Conservation (phyloP, 1,140 invertebrate genomes). For the Tigriopus japonicus region DNA sequence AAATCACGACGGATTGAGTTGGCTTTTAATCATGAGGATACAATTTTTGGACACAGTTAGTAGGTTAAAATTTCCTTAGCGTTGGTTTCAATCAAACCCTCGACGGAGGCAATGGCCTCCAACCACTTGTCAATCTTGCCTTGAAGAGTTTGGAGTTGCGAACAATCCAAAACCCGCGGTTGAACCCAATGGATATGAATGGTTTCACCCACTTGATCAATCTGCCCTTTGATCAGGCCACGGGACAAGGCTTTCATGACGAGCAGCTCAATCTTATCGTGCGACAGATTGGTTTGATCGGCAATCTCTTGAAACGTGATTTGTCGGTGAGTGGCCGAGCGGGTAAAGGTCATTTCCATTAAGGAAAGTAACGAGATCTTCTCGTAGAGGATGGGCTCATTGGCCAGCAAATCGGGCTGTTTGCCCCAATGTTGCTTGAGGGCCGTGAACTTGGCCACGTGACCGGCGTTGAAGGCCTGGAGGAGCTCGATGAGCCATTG, state of each 20-base stretch:
- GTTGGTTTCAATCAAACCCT: slow-evolving; percentile 4
- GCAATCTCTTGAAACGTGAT: slow-evolving; percentile 83
- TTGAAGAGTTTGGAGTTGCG: slow-evolving; percentile 30
- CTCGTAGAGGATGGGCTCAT: slow-evolving; percentile 61
- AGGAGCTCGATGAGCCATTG: slow-evolving; percentile 78
- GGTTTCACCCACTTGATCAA: slow-evolving; percentile 72
- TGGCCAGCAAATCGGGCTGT: slow-evolving; percentile 65
- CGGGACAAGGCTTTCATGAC: slow-evolving; percentile 97
- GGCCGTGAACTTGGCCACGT: slow-evolving; percentile 64
- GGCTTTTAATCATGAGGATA: no score
- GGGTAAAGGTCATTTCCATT: slow-evolving; percentile 72
- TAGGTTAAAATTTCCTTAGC: slow-evolving; percentile 10
- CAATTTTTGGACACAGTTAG: background rate
- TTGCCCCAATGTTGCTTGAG: slow-evolving; percentile 58
- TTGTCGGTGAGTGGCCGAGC: slow-evolving; percentile 44
- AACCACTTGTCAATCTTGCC: background rate
- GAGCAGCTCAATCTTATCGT: slow-evolving; percentile 68
- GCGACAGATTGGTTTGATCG: slow-evolving; percentile 19
- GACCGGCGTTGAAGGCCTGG: slow-evolving; percentile 76
- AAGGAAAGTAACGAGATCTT: slow-evolving; percentile 88
- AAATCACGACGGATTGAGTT: no score
- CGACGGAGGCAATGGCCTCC: background rate
- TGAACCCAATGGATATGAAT: slow-evolving; percentile 80
- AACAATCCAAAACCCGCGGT: slow-evolving; percentile 60
- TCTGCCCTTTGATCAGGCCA: slow-evolving; percentile 75